phyloP scores from a whole-genome alignment of 2,113 vertebrate genomes.

The Zeus faber region DNA sequence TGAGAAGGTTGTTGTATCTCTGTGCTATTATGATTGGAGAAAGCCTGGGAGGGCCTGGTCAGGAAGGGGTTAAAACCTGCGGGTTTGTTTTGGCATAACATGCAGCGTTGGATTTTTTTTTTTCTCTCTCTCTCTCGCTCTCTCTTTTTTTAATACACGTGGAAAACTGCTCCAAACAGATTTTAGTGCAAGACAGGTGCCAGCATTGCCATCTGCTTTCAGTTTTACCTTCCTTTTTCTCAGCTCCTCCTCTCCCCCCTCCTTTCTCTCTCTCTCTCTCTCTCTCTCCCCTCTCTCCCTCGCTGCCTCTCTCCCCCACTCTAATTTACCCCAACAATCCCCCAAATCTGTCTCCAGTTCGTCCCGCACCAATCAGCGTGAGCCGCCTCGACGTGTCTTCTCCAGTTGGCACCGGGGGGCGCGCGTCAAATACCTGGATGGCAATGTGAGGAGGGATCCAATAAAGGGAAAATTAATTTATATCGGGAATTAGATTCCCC shows the following conservation, averaged over 20 bases:
- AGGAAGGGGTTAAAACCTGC: conserved; percentile 77
- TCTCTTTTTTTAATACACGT: conserved; percentile 70
- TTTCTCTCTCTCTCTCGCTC: too few relatives aligned
- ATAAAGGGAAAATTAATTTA: conserved; percentile 31
- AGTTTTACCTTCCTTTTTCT: conserved; percentile 69
- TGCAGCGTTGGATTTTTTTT: conserved; percentile 40
- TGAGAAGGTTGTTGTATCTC: conserved; percentile 64
- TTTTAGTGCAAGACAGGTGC: conserved; percentile 76
- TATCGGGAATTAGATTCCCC: too few relatives aligned
- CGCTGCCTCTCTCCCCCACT: conserved; percentile 19
- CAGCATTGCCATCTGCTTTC: conserved; percentile 81
- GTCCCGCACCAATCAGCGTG: conserved; percentile 52
- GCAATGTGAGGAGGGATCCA: conserved; percentile 21
- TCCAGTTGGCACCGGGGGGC: conserved; percentile 31
- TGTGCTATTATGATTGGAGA: conserved; percentile 58
- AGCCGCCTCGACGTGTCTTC: conserved; percentile 10
- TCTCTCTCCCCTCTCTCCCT: conserved; percentile 12
- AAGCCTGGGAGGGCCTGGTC: conserved; percentile 48
- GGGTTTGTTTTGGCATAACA: conserved; percentile 66
- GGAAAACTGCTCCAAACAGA: conserved; percentile 81
- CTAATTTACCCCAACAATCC: too few relatives aligned
- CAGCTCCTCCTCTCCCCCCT: conserved; percentile 43
- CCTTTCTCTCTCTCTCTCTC: too few relatives aligned
- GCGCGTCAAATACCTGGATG: conserved; percentile 48
- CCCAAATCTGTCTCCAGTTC: conserved; percentile 32